These are phyloP conservation scores for Hyles vespertilio DNA, from an alignment of 1,140 invertebrate genomes.

Conservation along the genomic window DNA sequence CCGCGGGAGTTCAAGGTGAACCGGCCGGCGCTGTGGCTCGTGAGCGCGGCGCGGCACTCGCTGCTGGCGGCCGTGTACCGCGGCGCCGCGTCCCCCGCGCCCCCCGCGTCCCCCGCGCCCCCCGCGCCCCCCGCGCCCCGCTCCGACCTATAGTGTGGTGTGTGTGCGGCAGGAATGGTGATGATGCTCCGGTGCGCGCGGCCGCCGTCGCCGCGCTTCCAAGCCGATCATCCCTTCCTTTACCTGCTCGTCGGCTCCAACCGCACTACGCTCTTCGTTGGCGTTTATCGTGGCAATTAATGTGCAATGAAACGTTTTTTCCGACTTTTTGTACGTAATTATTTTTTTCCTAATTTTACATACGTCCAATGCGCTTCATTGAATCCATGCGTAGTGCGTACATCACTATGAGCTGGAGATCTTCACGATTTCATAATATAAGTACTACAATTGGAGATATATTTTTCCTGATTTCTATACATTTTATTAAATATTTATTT, in stretches of 20 bases:
- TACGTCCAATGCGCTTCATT: not conserved
- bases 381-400: not conserved
- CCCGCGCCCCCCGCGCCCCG: constrained; percentile 16
- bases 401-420: not conserved
- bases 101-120: constrained; percentile 9
- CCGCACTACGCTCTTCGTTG: constrained; percentile 31
- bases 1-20: constrained; percentile 31
- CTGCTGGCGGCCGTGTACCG: constrained; percentile 24
- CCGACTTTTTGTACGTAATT: not conserved
- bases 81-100: constrained; percentile 9
- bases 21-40: constrained; percentile 49
- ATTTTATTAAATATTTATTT: not conserved
- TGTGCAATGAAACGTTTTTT: not conserved
- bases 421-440: not conserved
- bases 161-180: constrained; percentile 54
- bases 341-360: not conserved
- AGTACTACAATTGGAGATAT: not conserved
- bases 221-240: constrained; percentile 51
- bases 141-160: constrained; percentile 35
- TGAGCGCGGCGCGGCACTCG: constrained; percentile 21
- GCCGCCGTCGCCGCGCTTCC: constrained; percentile 32
- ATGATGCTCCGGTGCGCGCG: constrained; percentile 52
- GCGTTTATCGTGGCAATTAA: constrained; percentile 22
- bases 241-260: constrained; percentile 36
- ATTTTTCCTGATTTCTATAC: not conserved